Conservation (phyloP, 2,797 vertebrate genomes). For the Bovichtus diacanthus region DNA sequence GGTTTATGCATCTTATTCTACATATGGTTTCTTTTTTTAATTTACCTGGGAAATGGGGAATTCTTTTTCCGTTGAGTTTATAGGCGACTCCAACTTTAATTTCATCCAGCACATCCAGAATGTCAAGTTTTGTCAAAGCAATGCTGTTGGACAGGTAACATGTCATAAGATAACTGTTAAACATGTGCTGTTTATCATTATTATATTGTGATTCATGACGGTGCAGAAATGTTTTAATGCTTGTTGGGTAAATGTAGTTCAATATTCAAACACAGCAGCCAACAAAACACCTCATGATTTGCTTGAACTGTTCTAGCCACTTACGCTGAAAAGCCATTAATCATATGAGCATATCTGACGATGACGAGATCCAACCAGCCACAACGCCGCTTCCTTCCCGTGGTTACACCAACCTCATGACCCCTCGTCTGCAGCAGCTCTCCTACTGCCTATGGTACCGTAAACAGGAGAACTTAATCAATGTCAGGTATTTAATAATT, state of each 20-base stretch:
- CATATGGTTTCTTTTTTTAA: neutral
- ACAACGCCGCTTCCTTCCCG: slow-evolving; percentile 96
- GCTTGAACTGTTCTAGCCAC: slow-evolving; percentile 67
- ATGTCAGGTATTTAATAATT: neutral
- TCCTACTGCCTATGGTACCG: slow-evolving; percentile 87
- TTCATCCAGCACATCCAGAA: slow-evolving; percentile 95
- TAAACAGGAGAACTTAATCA: neutral
- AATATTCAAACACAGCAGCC: neutral
- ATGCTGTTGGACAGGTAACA: slow-evolving; percentile 83
- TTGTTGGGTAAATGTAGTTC: neutral
- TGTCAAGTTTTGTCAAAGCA: slow-evolving; percentile 98
- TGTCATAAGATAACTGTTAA: neutral
- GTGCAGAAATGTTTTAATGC: neutral
- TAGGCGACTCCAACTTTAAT: slow-evolving; percentile 97
- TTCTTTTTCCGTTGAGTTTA: slow-evolving; percentile 94
- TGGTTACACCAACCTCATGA: slow-evolving; percentile 97
- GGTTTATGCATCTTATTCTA: neutral
- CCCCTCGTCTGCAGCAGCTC: slow-evolving; percentile 95
- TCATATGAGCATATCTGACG: slow-evolving; percentile 97
- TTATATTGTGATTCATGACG: neutral
- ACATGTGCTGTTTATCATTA: neutral
- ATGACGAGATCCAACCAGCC: slow-evolving; percentile 98
- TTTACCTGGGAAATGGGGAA: slow-evolving; percentile 97
- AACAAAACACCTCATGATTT: slow-evolving; percentile 16
- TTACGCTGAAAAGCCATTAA: slow-evolving; percentile 99